Base-by-base conservation (phyloP, 2,113 vertebrate genomes). In the Collichthys lucidus region DNA sequence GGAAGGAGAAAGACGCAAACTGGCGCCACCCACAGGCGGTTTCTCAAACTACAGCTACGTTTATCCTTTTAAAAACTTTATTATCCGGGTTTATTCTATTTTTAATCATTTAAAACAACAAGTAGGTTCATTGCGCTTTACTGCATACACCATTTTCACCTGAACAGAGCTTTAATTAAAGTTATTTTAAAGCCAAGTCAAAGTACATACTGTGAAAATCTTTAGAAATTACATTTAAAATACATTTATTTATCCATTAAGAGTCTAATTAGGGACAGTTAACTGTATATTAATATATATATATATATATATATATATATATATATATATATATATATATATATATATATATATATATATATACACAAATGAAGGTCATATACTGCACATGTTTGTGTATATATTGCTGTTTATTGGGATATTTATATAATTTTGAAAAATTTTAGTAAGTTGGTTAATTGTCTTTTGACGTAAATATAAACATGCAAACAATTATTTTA, bases 11-110 rank as follows among this genome's bases (percentile, higher is more conserved):
- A 17, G 59, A 0, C 17, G 42, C 22, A 4, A n/a, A 44, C 15
- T 15, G 12, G 71, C 72, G 74, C 75, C 86, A 4, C 72, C 3
- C 8, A 20, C 0, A 11, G 81, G 72, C n/a, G 2, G 17, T 11
- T 35, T 42, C 8, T 29, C 1, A 49, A 5, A 2, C 19, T 1
- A 3, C 35, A 4, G 29, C 16, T 47, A 22, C 5, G 20, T 22
- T 10, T 22, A n/a, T 22, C 22, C 22, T 24, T 14, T 14, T 16
- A 46, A 14, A 12, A 12, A 11, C 12, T 8, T 9, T 40, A 40
- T 40, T 9, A 40, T 2, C 8, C 6, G 1, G 0, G 35, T 40
- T 40, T 40, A 9, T 8, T 40, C 35, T 40, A 40, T 40, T 40
- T 9, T 40, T 40, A 40, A 9, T 8, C 35, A 40, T 40, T 40